Evolutionary conservation across 2,113 vertebrate genomes (phyloP), one percentile per base, ranked within the genome.

Genomic region (Redunca redunca): DNA sequence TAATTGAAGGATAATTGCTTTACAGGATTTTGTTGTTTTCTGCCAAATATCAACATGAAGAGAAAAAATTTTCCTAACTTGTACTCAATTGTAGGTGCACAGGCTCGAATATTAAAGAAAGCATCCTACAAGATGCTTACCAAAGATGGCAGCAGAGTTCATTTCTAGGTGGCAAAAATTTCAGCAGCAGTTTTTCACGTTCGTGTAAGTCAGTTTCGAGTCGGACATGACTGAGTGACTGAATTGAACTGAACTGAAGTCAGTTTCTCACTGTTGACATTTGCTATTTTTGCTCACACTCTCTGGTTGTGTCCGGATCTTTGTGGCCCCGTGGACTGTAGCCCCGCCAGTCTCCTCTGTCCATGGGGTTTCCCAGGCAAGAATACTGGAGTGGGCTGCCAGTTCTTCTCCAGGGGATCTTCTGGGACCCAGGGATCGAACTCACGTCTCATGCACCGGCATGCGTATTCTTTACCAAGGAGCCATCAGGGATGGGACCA

Each of bases 71-170:
- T 8, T 87, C 58, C 62, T 26, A 3, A 52, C n/a, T 15, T 58
- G 13, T 11, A 46, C 10, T 43, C 64, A 36, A 23, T 1, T 8
- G 2, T 30, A 17, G 9, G 1, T n/a, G 23, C 77, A 30, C 50
- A 14, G 0, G 23, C 23, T 0, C 0, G 0, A 15, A 1, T 10
- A 11, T 23, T 50, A 36, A 67, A 77, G 6, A 78, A 4, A 25
- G 36, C 4, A 12, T 62, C 40, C 52, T 28, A 17, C 43, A 81
- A 30, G 52, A 30, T 71, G 43, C 33, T 46, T 40, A 23, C 30
- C 52, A 25, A n/a, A 40, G 40, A 77, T 15, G 33, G 53, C 33
- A 9, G 58, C 48, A 43, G 46, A 11, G n/a, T 40, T 87, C 83
- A 55, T 48, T 85, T 91, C 88, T 67, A 43, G 78, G 28, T 8